Evolutionary conservation across 2,797 vertebrate species (phyloP), one percentile per base, ranked within the genome.

Genomic region (Karalla daura): DNA sequence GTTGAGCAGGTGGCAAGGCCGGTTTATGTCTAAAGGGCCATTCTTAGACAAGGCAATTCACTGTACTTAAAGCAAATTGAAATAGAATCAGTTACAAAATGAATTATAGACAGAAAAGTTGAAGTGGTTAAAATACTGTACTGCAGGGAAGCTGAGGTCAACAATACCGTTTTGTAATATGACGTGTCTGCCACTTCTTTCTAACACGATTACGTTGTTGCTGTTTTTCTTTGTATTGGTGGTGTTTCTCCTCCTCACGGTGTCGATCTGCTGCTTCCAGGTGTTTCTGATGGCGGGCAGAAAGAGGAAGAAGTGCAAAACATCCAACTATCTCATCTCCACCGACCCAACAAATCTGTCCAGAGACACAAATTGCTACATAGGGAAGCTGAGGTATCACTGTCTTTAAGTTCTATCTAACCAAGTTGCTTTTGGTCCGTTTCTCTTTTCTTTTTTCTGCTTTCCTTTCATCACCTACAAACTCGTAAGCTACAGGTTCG

Each of bases 281-380:
- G 91, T 94, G 13, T 96, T 97, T 86, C 91, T 98, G 15, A 94
- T 97, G 93, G 95, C 95, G 1, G 96, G 94, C 25, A 93, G 95
- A 40, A 98, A 96, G 78, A 93, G 96, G 51, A 97, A 96, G 78
- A 95, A 93, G 75, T 94, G 95, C 78, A 97, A 94, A 90, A 96
- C 96, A 1, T 96, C 96, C 12, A 96, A 97, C 78, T 97, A 98
- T 66, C 94, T 98, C 36, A 95, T 98, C 68, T 96, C 96, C 12
- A 88, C 92, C 10, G 95, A 97, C 63, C 94, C 95, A 0, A 95
- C 91, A 5, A 93, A 97, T 70, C 88, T 97, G 43, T 95, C 96
- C 72, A 92, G 94, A 66, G 91, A 94, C 20, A 95, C 95, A 24
- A 88, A 80, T 70, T 93, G 90, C 70, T 96, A 94, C 86, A 94